phyloP scores from a whole-genome alignment of 2,113 vertebrate species.

The Centropristis striata region DNA sequence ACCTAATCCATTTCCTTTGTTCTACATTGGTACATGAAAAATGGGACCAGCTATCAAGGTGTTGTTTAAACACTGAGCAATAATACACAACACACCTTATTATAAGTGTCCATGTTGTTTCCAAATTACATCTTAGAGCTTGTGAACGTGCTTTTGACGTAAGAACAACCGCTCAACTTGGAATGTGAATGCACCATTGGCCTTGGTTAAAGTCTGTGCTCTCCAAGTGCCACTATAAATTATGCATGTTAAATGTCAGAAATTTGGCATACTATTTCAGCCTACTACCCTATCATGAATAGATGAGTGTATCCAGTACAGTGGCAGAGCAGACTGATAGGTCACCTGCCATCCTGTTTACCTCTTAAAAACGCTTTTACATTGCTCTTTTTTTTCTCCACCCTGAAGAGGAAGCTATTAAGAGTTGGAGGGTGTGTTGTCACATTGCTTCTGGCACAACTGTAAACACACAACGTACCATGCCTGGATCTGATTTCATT shows the following conservation, averaged over 20 bases:
- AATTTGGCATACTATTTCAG: neutral
- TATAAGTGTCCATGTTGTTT: too few relatives aligned
- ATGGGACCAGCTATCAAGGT: too few relatives aligned
- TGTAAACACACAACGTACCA: slow-evolving; percentile 40
- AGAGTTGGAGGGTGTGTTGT: neutral
- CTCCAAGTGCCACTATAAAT: too few relatives aligned
- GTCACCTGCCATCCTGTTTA: slow-evolving; percentile 34
- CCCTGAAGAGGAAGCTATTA: slow-evolving; percentile 55
- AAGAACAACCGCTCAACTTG: too few relatives aligned
- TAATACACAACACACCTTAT: too few relatives aligned
- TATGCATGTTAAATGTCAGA: neutral
- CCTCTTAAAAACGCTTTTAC: slow-evolving; percentile 45
- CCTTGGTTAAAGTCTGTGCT: too few relatives aligned
- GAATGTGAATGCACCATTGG: too few relatives aligned
- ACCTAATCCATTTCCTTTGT: too few relatives aligned
- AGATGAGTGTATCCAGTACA: neutral
- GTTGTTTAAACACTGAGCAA: too few relatives aligned
- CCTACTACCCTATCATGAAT: neutral
- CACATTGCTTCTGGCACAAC: slow-evolving; percentile 27
- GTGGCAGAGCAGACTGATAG: neutral
- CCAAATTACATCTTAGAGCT: too few relatives aligned
- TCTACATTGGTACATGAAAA: too few relatives aligned
- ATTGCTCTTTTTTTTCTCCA: slow-evolving; percentile 16
- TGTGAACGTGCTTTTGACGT: too few relatives aligned
- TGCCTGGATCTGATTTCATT: slow-evolving; percentile 50